A percentile compares a stretch with the other conserved stretches of the same genome.
phyloP scores from a whole-genome alignment of 1,140 invertebrate genomes.

The Brachionus rubens region DNA sequence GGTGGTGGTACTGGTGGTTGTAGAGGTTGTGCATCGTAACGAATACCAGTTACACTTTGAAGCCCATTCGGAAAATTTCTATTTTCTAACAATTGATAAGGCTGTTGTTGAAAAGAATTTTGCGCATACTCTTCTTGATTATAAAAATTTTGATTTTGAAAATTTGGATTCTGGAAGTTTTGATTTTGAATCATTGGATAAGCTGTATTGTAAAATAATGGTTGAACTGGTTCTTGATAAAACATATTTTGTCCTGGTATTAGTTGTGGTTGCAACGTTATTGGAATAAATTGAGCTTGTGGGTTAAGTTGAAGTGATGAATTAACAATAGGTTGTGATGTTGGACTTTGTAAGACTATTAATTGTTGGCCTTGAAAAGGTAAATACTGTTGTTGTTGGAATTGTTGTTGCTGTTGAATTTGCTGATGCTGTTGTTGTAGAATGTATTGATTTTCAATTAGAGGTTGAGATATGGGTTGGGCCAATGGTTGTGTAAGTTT shows the following conservation, averaged over 20 bases:
- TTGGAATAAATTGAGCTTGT: not conserved
- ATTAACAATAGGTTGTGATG: conserved; percentile 22
- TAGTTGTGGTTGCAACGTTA: conserved; percentile 4
- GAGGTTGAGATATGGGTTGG: not conserved
- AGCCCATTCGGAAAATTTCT: not conserved
- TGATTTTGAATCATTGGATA: conserved; percentile 15
- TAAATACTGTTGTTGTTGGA: not conserved
- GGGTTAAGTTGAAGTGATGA: conserved; percentile 31
- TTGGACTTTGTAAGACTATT: not conserved
- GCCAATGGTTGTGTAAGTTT: not conserved
- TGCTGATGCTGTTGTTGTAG: conserved; percentile 30
- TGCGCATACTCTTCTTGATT: not conserved
- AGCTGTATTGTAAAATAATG: conserved; percentile 13
- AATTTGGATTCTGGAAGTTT: not conserved
- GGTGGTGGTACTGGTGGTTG: not conserved
- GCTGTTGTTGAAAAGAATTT: not conserved
- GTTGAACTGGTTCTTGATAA: conserved; percentile 39
- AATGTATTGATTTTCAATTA: conserved; percentile 19
- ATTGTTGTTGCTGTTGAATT: conserved; percentile 2
- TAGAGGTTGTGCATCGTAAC: conserved; percentile 33
- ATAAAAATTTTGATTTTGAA: no score
- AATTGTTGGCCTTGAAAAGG: conserved; percentile 9
- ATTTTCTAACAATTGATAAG: conserved; percentile 24
- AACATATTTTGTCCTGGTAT: conserved; percentile 32
- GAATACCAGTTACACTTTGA: conserved; percentile 23